Base-by-base conservation (phyloP, 2,888 invertebrate species). In the Corbicula japonica region DNA sequence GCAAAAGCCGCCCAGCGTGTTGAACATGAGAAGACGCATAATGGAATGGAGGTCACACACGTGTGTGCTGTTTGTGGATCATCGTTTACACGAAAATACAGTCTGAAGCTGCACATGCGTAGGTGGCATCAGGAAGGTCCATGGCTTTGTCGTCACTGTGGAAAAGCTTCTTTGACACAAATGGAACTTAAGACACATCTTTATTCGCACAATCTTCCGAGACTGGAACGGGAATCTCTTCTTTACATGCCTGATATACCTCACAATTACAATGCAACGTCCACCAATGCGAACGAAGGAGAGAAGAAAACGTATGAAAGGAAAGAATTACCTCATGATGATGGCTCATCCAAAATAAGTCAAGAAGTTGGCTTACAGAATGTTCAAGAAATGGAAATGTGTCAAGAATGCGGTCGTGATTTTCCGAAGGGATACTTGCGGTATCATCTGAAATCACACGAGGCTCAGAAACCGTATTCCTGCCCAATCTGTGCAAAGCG, bases 401-500 rank as follows among this genome's bases (percentile, higher is more conserved):
- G 91, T 69, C 86, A 86, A 23, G 80, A 89, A 50, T 91, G 91
- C 70, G 89, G 90, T 48, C 82, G 90, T 60, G 87, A 90, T 50
- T 89, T 88, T 61, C 88, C 89, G 8, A 89, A 88, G 69, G 88
- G 90, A 8, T 88, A 88, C 77, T 86, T 90, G 76, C 86, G 88
- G n/a, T 88, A 86, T 63, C 91, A 91, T 70, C 87, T 90, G 21
- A 87, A 89, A 32, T 87, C 88, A 26, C 91, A 91, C 62, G 91
- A 90, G 21, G 88, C 88, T 15, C 88, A 90, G 83, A 91, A 91
- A 62, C 91, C 91, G 21, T 91, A 90, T 66, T 88, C 88, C 38
- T 91, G 91, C 62, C 89, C 91, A 15, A 87, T 89, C 21, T 91
- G 91, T 74, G 86, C 87, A 30, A 91, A 91, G 78, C 76, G 90